These are phyloP conservation scores for Mylabris phalerata DNA, from an alignment of 1,140 invertebrate genomes.

Conservation along the genomic window DNA sequence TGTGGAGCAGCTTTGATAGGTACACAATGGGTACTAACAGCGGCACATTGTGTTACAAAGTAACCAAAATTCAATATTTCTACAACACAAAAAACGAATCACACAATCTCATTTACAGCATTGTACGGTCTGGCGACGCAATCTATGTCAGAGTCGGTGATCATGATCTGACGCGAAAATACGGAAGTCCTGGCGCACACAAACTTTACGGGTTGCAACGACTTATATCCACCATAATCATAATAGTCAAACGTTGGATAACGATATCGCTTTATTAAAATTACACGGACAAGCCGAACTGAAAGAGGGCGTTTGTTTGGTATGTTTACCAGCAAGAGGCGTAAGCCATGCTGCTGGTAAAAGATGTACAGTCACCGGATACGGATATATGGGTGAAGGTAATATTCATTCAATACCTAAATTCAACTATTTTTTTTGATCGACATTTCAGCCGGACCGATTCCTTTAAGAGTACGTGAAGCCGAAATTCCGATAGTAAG, in stretches of 20 bases:
- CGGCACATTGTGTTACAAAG: constrained; percentile 94
- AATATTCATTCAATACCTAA: constrained; percentile 1
- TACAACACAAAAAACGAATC: not conserved
- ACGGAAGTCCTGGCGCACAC: constrained; percentile 79
- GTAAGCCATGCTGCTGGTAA: constrained; percentile 80
- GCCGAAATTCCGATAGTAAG: constrained; percentile 91
- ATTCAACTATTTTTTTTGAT: constrained; percentile 23
- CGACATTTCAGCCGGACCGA: constrained; percentile 68
- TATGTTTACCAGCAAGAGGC: constrained; percentile 81
- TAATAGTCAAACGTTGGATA: constrained; percentile 91
- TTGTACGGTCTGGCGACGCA: constrained; percentile 81
- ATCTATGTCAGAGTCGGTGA: constrained; percentile 90
- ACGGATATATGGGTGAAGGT: constrained; percentile 93
- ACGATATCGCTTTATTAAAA: constrained; percentile 91
- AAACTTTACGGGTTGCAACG: constrained; percentile 80
- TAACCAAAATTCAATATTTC: constrained; percentile 44
- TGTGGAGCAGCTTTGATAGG: constrained; percentile 92
- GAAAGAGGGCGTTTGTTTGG: constrained; percentile 71
- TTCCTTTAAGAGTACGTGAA: constrained; percentile 79
- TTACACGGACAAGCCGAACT: constrained; percentile 85
- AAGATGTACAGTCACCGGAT: constrained; percentile 86
- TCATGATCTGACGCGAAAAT: constrained; percentile 81
- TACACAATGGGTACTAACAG: constrained; percentile 90
- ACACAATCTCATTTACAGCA: constrained; percentile 50
- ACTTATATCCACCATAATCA: constrained; percentile 96